phyloP scores from a whole-genome alignment of 2,113 vertebrate species.

The Percopsis transmontana region DNA sequence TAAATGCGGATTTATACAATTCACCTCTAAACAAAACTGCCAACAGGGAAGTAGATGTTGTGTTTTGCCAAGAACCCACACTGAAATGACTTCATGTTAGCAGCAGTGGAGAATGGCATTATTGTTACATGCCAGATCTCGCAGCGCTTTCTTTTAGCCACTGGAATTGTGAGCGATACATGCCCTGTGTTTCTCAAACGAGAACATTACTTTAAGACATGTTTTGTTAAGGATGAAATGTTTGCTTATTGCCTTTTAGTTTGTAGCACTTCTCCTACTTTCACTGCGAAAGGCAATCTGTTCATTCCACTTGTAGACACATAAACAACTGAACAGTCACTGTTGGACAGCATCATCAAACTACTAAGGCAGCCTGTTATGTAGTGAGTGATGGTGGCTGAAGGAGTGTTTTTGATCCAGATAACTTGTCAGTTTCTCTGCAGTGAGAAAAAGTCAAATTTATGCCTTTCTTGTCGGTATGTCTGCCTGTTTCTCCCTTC shows the following conservation, averaged over 20 bases:
- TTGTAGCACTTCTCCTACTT: not conserved
- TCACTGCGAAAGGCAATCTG: not conserved
- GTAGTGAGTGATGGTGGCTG: constrained; percentile 41
- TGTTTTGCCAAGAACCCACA: no score
- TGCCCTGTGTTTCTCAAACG: no score
- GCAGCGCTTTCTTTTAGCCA: no score
- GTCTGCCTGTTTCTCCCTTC: constrained; percentile 60
- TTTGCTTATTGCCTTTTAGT: not conserved
- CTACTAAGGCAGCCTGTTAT: constrained; percentile 29
- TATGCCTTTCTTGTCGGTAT: constrained; percentile 45
- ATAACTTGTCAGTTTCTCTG: not conserved
- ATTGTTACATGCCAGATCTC: no score
- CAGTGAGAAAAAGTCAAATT: constrained; percentile 45
- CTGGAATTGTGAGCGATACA: no score
- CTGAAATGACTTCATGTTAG: no score
- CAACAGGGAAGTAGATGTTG: no score
- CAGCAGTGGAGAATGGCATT: no score
- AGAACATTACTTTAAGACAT: no score
- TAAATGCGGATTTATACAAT: no score
- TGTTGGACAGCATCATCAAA: constrained; percentile 32
- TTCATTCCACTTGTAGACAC: constrained; percentile 27
- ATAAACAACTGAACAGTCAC: constrained; percentile 15
- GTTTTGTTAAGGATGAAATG: no score
- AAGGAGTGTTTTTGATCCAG: constrained; percentile 17
- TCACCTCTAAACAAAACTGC: no score